Conservation (phyloP, 1,140 invertebrate species). For the Lanistes nyassanus region DNA sequence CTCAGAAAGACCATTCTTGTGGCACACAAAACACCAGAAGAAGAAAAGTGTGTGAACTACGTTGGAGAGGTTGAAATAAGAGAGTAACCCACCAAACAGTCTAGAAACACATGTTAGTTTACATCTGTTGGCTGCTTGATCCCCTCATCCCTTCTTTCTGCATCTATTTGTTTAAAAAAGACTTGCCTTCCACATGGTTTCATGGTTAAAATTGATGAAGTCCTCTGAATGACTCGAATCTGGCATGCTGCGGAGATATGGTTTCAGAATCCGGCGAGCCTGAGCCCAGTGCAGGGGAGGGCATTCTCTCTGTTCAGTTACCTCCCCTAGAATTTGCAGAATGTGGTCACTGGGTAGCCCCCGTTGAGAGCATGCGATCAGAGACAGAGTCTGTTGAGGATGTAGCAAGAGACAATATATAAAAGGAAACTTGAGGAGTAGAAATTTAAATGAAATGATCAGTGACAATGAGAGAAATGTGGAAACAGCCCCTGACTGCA, state of each 20-base stretch:
- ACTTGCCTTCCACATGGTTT: constrained; percentile 38
- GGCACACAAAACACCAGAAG: background rate
- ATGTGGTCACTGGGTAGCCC: constrained; percentile 43
- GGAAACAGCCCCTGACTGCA: background rate
- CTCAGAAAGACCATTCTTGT: background rate
- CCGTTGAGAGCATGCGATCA: constrained; percentile 36
- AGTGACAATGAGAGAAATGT: background rate
- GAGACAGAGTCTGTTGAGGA: constrained; percentile 37
- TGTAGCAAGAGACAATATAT: too few relatives aligned
- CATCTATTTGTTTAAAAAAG: background rate
- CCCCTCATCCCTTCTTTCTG: background rate
- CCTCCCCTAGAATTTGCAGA: constrained; percentile 41
- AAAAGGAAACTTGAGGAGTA: constrained; percentile 3
- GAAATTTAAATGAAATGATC: background rate
- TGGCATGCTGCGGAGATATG: constrained; percentile 36
- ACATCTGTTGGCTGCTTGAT: background rate
- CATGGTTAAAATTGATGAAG: constrained; percentile 43
- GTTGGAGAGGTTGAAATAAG: background rate
- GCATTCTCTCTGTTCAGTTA: constrained; percentile 31
- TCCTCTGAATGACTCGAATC: constrained; percentile 20
- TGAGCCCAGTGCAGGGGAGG: constrained; percentile 49
- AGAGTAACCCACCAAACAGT: background rate
- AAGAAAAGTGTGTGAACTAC: background rate
- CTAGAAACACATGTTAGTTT: background rate
- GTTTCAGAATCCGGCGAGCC: constrained; percentile 47